Evolutionary conservation across 2,113 vertebrate species (phyloP), one percentile per base, ranked within the genome.

Genomic region (Gobius niger): DNA sequence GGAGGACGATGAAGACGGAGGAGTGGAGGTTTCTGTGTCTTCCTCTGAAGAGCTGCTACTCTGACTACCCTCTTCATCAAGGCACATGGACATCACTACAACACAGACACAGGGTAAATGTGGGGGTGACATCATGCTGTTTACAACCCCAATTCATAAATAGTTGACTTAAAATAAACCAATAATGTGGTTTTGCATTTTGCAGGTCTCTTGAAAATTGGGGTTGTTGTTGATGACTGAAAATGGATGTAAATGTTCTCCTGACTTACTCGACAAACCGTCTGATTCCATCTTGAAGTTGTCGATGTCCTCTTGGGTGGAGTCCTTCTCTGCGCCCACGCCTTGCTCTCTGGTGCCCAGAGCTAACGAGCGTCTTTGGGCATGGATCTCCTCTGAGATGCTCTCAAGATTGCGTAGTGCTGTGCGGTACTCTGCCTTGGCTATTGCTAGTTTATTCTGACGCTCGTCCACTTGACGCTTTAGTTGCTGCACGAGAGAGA

Each of bases 371-470:
- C 96, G 93, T 40, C 98, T 93, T 61, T 95, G 93, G 68, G 96
- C 95, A 0, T 99, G 98, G 73, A 99, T 99, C 94, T 99, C 98
- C 2, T 99, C 96, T 0, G 98, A 99, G 86, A 99, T 99, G 92
- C 92, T 94, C 88, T 99, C 98, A 63, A 99, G 91, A 78, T 95
- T 98, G 76, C 94, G 93, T 52, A 99, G 84, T 0, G 97, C 96
- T 0, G 94, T 88, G 74, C 96, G 95, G 74, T 99, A 99, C 80
- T 98, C 95, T 0, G 93, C 93, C 50, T 99, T 99, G 0, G 97
- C 95, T 54, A 92, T 85, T 40, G 92, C 89, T 66, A 99, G 90
- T 66, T 96, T 98, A 75, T 93, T 90, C 89, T 98, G 96, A 44
- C 94, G 90, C 56, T 98, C 95, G 3, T 99, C 96, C 72, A 99